Conservation (phyloP, 2,888 invertebrate genomes). For the Dynastes grantii region DNA sequence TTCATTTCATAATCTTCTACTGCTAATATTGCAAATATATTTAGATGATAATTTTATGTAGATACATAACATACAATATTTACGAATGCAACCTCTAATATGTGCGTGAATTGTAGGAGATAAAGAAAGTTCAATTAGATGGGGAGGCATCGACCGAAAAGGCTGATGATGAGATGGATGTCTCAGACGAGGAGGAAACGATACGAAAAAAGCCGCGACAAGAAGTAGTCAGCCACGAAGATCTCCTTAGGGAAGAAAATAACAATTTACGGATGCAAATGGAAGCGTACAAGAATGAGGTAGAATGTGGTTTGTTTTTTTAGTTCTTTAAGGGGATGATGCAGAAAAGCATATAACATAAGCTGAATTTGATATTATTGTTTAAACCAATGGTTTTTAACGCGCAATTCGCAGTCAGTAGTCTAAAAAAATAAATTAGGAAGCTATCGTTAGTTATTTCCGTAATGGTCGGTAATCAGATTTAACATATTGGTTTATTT, state of each 20-base stretch:
- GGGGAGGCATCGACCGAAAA: conserved; percentile 75
- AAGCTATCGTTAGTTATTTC: no score
- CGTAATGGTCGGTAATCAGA: no score
- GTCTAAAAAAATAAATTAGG: no score
- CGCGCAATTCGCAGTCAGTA: no score
- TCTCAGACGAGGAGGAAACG: conserved; percentile 83
- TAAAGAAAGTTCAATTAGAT: conserved; percentile 79
- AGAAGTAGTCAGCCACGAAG: conserved; percentile 64
- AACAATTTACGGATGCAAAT: conserved; percentile 92
- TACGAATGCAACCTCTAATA: conserved; percentile 4
- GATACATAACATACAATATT: background rate
- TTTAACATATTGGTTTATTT: no score
- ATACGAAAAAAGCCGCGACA: conserved; percentile 64
- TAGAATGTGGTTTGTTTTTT: conserved; percentile 54
- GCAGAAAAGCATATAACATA: no score
- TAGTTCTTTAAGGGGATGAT: background rate
- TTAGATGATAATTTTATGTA: conserved; percentile 39
- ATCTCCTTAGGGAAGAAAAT: conserved; percentile 83
- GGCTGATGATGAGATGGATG: conserved; percentile 90
- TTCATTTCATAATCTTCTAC: conserved; percentile 15
- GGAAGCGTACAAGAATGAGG: conserved; percentile 94
- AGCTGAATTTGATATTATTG: no score
- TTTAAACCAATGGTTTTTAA: no score
- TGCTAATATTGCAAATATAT: conserved; percentile 34
- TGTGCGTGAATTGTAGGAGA: conserved; percentile 73